Percentiles rank a stretch among this genome's conserved stretches.
These are phyloP conservation scores for Drosophila gaucha DNA, from an alignment of 2,888 invertebrate genomes.

Conservation along the genomic window DNA sequence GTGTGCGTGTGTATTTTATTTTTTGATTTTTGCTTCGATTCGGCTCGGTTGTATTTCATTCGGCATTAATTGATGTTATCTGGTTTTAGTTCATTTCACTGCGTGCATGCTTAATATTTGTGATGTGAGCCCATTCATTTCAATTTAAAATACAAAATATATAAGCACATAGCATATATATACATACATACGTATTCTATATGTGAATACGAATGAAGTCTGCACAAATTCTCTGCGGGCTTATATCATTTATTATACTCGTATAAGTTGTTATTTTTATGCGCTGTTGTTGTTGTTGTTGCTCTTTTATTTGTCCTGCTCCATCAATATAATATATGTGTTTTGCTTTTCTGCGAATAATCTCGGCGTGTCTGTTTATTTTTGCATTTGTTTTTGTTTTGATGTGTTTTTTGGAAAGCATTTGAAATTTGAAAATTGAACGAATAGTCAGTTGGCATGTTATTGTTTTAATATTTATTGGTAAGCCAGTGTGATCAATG, in stretches of 20 bases:
- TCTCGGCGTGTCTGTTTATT: constrained; percentile 14
- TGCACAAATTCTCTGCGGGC: constrained; percentile 40
- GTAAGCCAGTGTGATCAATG: constrained; percentile 48
- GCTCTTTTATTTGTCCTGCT: constrained; percentile 4
- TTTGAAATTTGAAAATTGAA: constrained; percentile 28
- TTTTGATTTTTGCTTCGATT: not conserved
- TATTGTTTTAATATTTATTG: constrained; percentile 51
- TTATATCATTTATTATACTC: constrained; percentile 37
- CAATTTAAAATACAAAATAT: constrained; percentile 30
- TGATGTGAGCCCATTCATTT: constrained; percentile 26
- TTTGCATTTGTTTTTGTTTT: not conserved
- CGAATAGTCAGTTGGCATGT: constrained; percentile 7
- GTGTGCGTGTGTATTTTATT: not conserved
- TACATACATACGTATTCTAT: constrained; percentile 1
- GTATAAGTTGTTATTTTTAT: constrained; percentile 18
- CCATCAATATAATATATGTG: constrained; percentile 36
- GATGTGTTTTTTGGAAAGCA: not conserved
- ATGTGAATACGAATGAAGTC: constrained; percentile 32
- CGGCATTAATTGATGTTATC: constrained; percentile 34
- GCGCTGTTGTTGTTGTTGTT: not conserved
- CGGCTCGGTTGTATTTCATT: constrained; percentile 2
- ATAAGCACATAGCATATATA: not conserved
- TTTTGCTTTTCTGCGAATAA: constrained; percentile 31
- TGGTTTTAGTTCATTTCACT: constrained; percentile 33
- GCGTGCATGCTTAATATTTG: constrained; percentile 28